phyloP scores from a whole-genome alignment of 1,140 invertebrate genomes.

The Procambarus clarkii region DNA sequence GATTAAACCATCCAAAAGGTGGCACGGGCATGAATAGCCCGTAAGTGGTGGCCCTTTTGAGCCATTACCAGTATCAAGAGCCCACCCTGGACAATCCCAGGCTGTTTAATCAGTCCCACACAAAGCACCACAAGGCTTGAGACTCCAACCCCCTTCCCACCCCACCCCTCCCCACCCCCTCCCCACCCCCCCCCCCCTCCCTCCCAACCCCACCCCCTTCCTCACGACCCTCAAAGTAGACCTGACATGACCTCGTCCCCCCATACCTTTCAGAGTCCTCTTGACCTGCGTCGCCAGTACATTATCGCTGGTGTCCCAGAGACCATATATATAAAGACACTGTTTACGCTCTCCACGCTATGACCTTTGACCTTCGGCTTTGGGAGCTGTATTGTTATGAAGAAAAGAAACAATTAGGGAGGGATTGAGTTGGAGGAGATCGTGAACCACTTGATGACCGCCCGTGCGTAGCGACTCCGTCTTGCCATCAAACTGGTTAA shows the following conservation, averaged over 20 bases:
- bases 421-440: neutral
- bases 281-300: conserved; percentile 30
- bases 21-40: too few species aligned
- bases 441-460: neutral
- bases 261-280: neutral
- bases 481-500: too few species aligned
- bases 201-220: neutral
- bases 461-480: too few species aligned
- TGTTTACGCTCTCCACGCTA: conserved; percentile 25
- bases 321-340: conserved; percentile 12
- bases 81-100: too few species aligned
- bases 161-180: too few species aligned
- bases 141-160: too few species aligned
- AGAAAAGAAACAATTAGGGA: conserved; percentile 27
- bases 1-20: too few species aligned
- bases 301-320: conserved; percentile 7
- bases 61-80: too few species aligned
- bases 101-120: too few species aligned
- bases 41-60: too few species aligned
- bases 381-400: conserved; percentile 4
- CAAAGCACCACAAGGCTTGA: neutral
- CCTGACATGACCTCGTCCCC: conserved; percentile 33
- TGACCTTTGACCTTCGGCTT: conserved; percentile 32
- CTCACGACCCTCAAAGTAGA: neutral
- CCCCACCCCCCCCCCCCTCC: too few species aligned